These are phyloP conservation scores for Fregetta grallaria DNA, from an alignment of 2,113 vertebrate genomes.

Conservation along the genomic window DNA sequence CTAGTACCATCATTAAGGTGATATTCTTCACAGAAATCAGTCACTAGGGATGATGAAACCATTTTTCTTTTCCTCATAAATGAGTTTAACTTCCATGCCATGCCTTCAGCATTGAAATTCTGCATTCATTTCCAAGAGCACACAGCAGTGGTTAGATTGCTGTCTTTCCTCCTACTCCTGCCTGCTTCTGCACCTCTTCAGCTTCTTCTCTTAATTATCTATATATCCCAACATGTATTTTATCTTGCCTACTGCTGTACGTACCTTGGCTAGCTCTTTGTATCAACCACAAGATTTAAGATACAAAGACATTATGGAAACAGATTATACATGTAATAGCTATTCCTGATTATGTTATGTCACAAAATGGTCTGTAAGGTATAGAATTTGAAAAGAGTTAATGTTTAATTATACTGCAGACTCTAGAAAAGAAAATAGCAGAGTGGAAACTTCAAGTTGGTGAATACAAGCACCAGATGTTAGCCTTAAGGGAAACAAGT, in stretches of 20 bases:
- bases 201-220: neutral
- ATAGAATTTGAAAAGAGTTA: neutral
- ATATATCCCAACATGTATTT: neutral
- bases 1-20: neutral
- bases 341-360: neutral
- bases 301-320: neutral
- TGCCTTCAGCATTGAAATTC: neutral
- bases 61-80: neutral
- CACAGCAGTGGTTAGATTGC: neutral
- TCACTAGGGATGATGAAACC: neutral
- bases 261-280: neutral
- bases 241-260: neutral
- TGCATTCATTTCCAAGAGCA: neutral
- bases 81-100: neutral
- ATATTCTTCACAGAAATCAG: neutral
- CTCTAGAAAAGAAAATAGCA: slow-evolving; percentile 74
- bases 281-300: neutral
- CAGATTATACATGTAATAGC: neutral
- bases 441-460: slow-evolving; percentile 76
- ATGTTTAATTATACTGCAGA: slow-evolving; percentile 68
- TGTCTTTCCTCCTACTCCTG: neutral
- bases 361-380: neutral
- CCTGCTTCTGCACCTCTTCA: neutral
- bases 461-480: slow-evolving; percentile 68
- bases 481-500: slow-evolving; percentile 67